Percentiles rank a stretch among this genome's conserved stretches.
Conservation (phyloP, 2,888 invertebrate genomes). For the Ophonus ardosiacus region DNA sequence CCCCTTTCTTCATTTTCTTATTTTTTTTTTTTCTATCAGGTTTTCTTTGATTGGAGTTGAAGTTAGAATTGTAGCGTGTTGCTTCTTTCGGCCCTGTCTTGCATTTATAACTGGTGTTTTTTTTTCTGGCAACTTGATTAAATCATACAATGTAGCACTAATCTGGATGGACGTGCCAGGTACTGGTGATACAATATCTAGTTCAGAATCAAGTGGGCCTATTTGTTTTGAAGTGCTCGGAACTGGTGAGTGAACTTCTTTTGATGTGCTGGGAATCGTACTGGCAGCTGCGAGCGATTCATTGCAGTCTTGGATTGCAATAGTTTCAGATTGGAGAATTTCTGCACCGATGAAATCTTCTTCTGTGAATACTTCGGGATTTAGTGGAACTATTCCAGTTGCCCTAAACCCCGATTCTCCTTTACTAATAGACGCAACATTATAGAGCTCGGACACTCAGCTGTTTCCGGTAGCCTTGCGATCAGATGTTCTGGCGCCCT, state of each 20-base stretch:
- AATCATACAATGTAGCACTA: constrained; percentile 8
- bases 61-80: constrained; percentile 69
- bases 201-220: constrained; percentile 19
- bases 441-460: neutral
- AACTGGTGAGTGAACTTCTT: no score
- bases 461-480: no score
- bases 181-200: constrained; percentile 54
- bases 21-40: constrained; percentile 65
- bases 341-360: constrained; percentile 68
- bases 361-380: constrained; percentile 68
- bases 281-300: constrained; percentile 60
- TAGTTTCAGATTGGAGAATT: constrained; percentile 39
- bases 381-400: constrained; percentile 70
- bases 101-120: constrained; percentile 44
- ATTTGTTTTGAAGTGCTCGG: constrained; percentile 64
- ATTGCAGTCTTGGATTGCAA: constrained; percentile 58
- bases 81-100: constrained; percentile 66
- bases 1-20: constrained; percentile 51
- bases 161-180: neutral
- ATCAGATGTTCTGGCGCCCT: no score
- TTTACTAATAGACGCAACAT: constrained; percentile 69
- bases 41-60: constrained; percentile 65
- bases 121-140: constrained; percentile 49
- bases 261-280: constrained; percentile 68
- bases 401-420: constrained; percentile 70